A percentile compares a stretch with the other conserved stretches of the same genome.
These are phyloP conservation scores for Enoplosus armatus DNA, from an alignment of 2,797 vertebrate genomes.

Conservation along the genomic window DNA sequence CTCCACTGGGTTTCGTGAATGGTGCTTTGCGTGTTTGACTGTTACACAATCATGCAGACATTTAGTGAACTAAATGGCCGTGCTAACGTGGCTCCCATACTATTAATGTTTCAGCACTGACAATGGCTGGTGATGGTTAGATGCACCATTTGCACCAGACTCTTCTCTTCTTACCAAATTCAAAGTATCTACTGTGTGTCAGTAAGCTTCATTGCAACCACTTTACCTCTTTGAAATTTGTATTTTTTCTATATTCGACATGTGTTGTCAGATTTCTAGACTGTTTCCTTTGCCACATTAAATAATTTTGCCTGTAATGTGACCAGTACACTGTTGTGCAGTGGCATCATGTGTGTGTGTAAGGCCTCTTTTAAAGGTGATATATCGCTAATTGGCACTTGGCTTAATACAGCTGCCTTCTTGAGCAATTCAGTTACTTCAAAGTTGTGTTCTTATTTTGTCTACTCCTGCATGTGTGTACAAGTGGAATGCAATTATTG, in stretches of 20 bases:
- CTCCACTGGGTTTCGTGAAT: neutral
- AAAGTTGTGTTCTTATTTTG: neutral
- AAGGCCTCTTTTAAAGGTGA: neutral
- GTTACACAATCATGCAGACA: neutral
- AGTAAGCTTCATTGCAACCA: no score
- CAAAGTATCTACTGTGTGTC: no score
- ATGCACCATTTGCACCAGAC: conserved; percentile 2
- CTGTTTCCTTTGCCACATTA: no score
- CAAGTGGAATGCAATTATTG: neutral
- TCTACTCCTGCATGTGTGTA: neutral
- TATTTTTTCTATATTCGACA: no score
- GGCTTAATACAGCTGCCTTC: neutral
- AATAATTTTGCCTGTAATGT: no score
- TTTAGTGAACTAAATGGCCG: neutral
- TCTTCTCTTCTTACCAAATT: no score
- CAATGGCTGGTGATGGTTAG: neutral
- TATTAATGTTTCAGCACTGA: neutral
- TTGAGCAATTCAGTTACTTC: neutral
- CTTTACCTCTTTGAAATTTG: no score
- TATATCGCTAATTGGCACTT: neutral
- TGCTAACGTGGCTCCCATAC: neutral
- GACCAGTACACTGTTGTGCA: no score
- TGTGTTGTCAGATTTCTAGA: no score
- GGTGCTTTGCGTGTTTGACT: neutral
- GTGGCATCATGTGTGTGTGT: no score